Evolutionary conservation across 2,888 invertebrate species (phyloP).

Genomic region (Dolichomitus sp.): DNA sequence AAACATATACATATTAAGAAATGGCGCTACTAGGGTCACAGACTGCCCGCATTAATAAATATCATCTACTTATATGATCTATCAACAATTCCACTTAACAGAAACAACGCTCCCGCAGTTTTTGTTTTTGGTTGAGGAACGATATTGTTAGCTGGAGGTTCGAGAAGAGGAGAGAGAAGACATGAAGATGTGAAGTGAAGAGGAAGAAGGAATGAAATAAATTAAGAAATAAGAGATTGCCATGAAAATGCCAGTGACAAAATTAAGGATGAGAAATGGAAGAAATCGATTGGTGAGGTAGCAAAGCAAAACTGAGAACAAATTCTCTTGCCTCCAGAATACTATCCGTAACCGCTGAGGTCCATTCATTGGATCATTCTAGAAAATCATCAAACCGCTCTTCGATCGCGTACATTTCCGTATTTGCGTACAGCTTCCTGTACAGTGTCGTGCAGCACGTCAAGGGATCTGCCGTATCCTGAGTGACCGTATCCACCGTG

Average conservation of each 20-base stretch:
- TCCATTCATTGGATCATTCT: constrained; percentile 10
- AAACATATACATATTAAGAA: constrained; percentile 51
- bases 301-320: constrained; percentile 27
- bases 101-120: neutral
- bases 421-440: constrained; percentile 84
- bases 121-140: constrained; percentile 1
- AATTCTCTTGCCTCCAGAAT: constrained; percentile 60
- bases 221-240: neutral
- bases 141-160: constrained; percentile 1
- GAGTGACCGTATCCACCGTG: constrained; percentile 87
- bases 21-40: constrained; percentile 35
- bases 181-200: constrained; percentile 1
- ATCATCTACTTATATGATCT: constrained; percentile 43
- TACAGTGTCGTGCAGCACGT: constrained; percentile 80
- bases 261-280: no score
- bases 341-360: constrained; percentile 51
- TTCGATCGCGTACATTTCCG: constrained; percentile 82
- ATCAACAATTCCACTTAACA: constrained; percentile 41
- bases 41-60: constrained; percentile 38
- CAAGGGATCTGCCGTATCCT: constrained; percentile 88
- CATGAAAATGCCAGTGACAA: no score
- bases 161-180: constrained; percentile 1
- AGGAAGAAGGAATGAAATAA: constrained; percentile 4
- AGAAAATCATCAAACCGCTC: constrained; percentile 73
- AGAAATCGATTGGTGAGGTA: constrained; percentile 41